phyloP scores from a whole-genome alignment of 1,140 invertebrate genomes.

The Paracyclopina nana region DNA sequence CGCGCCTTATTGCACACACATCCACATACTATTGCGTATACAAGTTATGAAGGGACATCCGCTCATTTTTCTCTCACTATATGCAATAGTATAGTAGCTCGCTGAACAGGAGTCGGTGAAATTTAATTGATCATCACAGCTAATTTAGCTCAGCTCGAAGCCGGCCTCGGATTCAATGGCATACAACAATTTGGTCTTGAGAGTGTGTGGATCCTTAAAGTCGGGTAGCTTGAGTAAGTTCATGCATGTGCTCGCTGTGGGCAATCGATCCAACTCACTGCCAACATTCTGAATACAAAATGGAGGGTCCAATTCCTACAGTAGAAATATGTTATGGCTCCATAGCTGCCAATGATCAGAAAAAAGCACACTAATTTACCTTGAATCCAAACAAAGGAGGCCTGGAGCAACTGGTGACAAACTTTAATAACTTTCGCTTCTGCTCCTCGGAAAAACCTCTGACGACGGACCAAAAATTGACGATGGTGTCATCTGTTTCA shows the following conservation, averaged over 20 bases:
- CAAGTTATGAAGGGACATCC: not conserved
- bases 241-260: constrained; percentile 91
- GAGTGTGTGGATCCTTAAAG: constrained; percentile 49
- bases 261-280: constrained; percentile 53
- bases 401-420: constrained; percentile 88
- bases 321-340: constrained; percentile 18
- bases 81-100: not conserved
- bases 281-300: constrained; percentile 86
- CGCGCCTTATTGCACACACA: too few relatives aligned
- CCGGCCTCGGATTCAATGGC: constrained; percentile 85
- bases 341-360: not conserved
- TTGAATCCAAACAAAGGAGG: constrained; percentile 95
- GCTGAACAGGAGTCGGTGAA: not conserved
- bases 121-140: too few relatives aligned
- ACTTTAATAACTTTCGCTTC: constrained; percentile 69
- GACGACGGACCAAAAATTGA: constrained; percentile 62
- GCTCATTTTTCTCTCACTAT: not conserved
- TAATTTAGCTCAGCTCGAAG: constrained; percentile 87
- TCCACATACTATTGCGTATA: too few relatives aligned
- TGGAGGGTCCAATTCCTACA: constrained; percentile 69
- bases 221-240: constrained; percentile 89
- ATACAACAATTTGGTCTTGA: constrained; percentile 68
- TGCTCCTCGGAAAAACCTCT: constrained; percentile 60
- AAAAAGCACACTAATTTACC: constrained; percentile 26
- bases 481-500: constrained; percentile 28